Evolutionary conservation across 2,888 invertebrate species (phyloP), one percentile per base, ranked within the genome.

Genomic region (Phasia obesa): DNA sequence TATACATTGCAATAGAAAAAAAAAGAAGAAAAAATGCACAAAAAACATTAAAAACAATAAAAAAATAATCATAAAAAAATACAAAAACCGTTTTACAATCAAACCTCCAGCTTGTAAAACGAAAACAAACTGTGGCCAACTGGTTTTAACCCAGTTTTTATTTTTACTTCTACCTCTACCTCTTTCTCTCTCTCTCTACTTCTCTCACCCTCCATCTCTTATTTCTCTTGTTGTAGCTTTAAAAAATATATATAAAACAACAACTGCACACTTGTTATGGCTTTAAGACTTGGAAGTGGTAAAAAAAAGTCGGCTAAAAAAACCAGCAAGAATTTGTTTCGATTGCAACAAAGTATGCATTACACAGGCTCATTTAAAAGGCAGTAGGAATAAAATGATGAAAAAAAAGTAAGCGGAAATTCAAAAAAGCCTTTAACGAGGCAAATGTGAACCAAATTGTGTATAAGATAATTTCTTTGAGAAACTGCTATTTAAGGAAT

Each of bases 141-240:
- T 81, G 77, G 81, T 83, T 83, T 74, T 79, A 79, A 79, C 79
- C 79, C 79, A 79, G 75, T 84, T 79, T 73, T 67, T 53, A 31
- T 42, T 49, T 38, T 23, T 67, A 7, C 27, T 55, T 9, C n/a
- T 55, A 7, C 17, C 47, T n/a, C n/a, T n/a, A n/a, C n/a, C n/a
- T n/a, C n/a, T 19, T 44, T 27, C 60, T 60, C 51, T 38, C 5
- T 13, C 3, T 17, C 25, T 19, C 35, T 17, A 2, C 19, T 17
- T 60, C 15, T 42, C 38, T 25, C 13, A 35, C 2, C 4, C 4
- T 42, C 4, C 11, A 17, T 59, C 13, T 47, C 47, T 47, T 7
- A 2, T 19, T 19, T 27, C 17, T 5, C 13, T 38, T 23, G 2
- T 15, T 35, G 35, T 65, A 9, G 4, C 6, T 27, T 47, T 17